Base-by-base conservation (phyloP, 1,140 invertebrate genomes). In the Drosophila yakuba region DNA sequence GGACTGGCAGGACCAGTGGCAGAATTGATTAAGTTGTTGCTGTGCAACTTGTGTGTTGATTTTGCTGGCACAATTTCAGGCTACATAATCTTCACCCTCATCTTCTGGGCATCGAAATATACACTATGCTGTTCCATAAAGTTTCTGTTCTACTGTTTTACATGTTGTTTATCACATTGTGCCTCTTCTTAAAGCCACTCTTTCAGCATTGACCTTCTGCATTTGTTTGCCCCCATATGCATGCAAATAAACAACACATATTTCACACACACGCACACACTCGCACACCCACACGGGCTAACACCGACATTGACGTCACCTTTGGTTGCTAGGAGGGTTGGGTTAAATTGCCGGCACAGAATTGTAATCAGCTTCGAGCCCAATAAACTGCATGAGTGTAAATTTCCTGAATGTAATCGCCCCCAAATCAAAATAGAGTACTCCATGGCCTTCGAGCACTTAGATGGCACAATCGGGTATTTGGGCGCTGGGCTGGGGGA, bases 331-430 rank as follows among this genome's bases (percentile, higher is more conserved):
- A 14, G 50, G 56, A 17, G 36, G 38, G 43, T 39, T 54, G 57
- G 35, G 36, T 35, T 41, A 68, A 68, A 88, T 88, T 82, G 69
- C 69, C 83, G 82, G 80, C 66, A 83, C 60, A 62, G 47, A 44
- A 78, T 66, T 79, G 64, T 86, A 79, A 88, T 86, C 82, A 86
- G 79, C 60, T 86, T 55, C 38, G 61, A 60, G 74, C 63, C 62
- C 41, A 78, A 60, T 79, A 78, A 69, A 56, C 62, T 68, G 80
- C 57, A 52, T 51, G 69, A 88, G 74, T 88, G 74, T 74, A 76
- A 78, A 86, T 82, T 86, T 88, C 83, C 83, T 88, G 83, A 73
- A 73, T 57, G 80, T 82, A 85, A 74, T 86, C 74, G 50, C 45
- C 61, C 35, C 25, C 74, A 59, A 72, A 72, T 72, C 68, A 72